phyloP scores from a whole-genome alignment of 2,113 vertebrate genomes.

The Solenodon paradoxus region DNA sequence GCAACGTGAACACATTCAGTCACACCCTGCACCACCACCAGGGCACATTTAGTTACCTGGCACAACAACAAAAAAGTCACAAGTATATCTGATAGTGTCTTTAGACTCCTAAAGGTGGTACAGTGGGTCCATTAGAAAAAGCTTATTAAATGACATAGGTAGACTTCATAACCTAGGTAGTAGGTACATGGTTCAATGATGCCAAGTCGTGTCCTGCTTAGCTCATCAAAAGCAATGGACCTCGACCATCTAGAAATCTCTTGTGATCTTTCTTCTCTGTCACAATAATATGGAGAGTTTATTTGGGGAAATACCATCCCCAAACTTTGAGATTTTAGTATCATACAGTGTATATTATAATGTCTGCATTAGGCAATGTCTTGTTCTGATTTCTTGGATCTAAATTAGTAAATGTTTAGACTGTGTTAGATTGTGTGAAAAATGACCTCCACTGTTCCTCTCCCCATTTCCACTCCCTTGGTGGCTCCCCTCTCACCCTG shows the following conservation, averaged over 20 bases:
- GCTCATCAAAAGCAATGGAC: not conserved
- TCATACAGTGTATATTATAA: not conserved
- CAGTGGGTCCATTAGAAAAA: not conserved
- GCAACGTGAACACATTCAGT: rapidly evolving
- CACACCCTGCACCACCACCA: not conserved
- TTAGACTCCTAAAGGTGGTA: not conserved
- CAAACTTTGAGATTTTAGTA: not conserved
- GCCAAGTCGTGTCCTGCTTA: not conserved
- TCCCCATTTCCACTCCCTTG: not conserved
- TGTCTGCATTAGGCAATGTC: not conserved
- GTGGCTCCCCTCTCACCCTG: not conserved
- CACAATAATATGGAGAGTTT: not conserved
- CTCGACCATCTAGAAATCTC: not conserved
- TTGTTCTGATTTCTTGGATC: not conserved
- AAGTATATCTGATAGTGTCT: not conserved
- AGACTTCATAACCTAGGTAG: not conserved
- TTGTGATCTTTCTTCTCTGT: not conserved
- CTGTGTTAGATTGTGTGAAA: not conserved
- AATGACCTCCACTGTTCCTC: not conserved
- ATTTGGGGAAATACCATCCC: not conserved
- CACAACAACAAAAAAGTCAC: not conserved
- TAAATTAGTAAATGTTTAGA: not conserved
- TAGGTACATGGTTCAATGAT: not conserved
- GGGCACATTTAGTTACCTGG: not conserved
- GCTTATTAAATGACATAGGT: not conserved